Conservation (phyloP, 1,140 invertebrate genomes). For the Gryon sp. region DNA sequence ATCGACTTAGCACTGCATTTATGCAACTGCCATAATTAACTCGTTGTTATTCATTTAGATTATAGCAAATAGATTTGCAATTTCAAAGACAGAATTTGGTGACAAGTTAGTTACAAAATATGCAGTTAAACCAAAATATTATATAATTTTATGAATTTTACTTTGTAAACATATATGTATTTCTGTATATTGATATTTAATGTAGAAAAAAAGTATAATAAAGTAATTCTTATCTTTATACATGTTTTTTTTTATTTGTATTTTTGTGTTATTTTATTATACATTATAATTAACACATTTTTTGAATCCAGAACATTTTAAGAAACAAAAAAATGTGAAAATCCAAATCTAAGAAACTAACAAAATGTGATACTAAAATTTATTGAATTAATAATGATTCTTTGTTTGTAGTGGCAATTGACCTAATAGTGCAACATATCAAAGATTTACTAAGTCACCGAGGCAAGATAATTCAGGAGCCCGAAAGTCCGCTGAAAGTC, state of each 20-base stretch:
- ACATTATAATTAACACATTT: too few species aligned
- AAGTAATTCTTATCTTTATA: constrained; percentile 47
- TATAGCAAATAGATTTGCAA: too few species aligned
- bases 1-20: too few species aligned
- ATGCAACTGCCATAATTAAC: too few species aligned
- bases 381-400: constrained; percentile 4
- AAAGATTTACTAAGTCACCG: constrained; percentile 87
- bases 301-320: too few species aligned
- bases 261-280: neutral
- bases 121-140: too few species aligned
- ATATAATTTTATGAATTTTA: too few species aligned
- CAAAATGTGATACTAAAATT: neutral
- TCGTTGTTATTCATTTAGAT: too few species aligned
- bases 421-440: constrained; percentile 96
- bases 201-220: constrained; percentile 50
- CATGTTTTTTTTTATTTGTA: neutral
- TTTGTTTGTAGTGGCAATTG: constrained; percentile 90
- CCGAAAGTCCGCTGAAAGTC: constrained; percentile 70
- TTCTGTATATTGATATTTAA: constrained; percentile 39
- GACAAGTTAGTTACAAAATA: too few species aligned
- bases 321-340: constrained; percentile 1
- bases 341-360: constrained; percentile 61
- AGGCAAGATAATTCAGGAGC: constrained; percentile 67
- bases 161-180: too few species aligned
- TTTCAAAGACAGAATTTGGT: too few species aligned